Evolutionary conservation across 1,140 invertebrate genomes (phyloP).

Genomic region (Sesamia nonagrioides): DNA sequence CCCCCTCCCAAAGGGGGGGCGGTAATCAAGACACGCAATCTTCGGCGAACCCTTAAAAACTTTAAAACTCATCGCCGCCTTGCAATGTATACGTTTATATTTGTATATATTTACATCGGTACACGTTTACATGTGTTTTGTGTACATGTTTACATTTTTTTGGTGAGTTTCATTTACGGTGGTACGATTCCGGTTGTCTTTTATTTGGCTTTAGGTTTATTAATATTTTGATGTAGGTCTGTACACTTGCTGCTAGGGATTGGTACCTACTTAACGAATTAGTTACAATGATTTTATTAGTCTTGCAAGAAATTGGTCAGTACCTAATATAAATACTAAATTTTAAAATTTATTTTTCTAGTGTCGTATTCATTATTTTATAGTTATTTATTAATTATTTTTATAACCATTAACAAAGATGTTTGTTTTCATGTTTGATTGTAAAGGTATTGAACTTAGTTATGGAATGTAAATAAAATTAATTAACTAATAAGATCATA

Average conservation of each 20-base stretch:
- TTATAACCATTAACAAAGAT: too few species aligned
- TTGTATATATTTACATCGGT: constrained; percentile 15
- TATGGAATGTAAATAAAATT: too few species aligned
- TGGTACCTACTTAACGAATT: neutral
- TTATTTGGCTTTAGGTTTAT: constrained; percentile 4
- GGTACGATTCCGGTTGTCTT: neutral
- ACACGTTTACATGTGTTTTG: constrained; percentile 19
- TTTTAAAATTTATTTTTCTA: too few species aligned
- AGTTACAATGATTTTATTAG: too few species aligned
- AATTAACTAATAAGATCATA: too few species aligned
- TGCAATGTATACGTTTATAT: constrained; percentile 52
- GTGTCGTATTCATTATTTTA: too few species aligned
- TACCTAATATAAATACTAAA: too few species aligned
- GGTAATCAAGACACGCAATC: constrained; percentile 87
- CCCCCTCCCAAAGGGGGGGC: constrained; percentile 58
- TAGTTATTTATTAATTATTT: too few species aligned
- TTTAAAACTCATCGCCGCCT: constrained; percentile 86
- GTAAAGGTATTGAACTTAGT: too few species aligned
- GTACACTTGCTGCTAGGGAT: neutral
- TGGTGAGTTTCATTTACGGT: neutral
- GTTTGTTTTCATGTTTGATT: too few species aligned
- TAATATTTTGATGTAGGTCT: neutral
- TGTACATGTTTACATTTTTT: constrained; percentile 25
- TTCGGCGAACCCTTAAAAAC: constrained; percentile 87
- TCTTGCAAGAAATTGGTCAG: too few species aligned